Percentiles rank a stretch among this genome's conserved stretches.
Conservation (phyloP, 2,113 vertebrate genomes). For the Limanda limanda region DNA sequence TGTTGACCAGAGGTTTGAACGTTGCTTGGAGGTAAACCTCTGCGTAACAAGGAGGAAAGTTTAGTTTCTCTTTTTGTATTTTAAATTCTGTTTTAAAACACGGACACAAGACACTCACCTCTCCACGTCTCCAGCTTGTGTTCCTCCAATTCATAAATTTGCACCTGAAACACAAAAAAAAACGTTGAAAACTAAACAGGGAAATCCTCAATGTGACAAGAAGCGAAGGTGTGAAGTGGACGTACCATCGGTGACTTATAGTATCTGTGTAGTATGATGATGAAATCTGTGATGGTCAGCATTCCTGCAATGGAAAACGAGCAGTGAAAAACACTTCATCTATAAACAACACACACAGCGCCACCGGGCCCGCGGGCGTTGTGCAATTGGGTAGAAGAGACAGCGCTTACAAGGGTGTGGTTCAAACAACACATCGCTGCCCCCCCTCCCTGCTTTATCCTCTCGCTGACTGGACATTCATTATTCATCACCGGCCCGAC, state of each 20-base stretch:
- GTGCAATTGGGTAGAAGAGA: constrained; percentile 20
- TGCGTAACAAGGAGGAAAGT: constrained; percentile 72
- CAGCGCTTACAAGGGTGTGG: constrained; percentile 39
- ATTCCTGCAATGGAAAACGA: constrained; percentile 86
- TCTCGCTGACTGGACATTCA: constrained; percentile 53
- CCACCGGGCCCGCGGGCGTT: constrained; percentile 10
- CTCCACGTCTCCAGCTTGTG: constrained; percentile 99
- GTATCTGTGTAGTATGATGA: constrained; percentile 99
- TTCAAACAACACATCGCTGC: constrained; percentile 38
- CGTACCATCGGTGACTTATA: constrained; percentile 98
- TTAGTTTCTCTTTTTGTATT: background rate
- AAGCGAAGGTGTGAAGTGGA: background rate
- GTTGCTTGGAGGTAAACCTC: constrained; percentile 99
- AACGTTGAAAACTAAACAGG: background rate
- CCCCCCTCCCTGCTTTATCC: constrained; percentile 15
- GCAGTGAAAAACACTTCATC: constrained; percentile 7
- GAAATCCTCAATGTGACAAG: background rate
- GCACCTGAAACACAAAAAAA: constrained; percentile 85
- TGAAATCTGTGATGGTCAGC: constrained; percentile 99
- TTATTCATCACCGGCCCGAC: constrained; percentile 64
- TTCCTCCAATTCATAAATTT: constrained; percentile 98
- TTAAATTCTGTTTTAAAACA: background rate
- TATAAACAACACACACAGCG: background rate
- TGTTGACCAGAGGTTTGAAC: constrained; percentile 99
- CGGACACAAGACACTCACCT: constrained; percentile 78